Percentiles rank a stretch among this genome's conserved stretches.
Evolutionary conservation across 2,888 invertebrate genomes (phyloP).

Genomic region (Mythimna lalbum): DNA sequence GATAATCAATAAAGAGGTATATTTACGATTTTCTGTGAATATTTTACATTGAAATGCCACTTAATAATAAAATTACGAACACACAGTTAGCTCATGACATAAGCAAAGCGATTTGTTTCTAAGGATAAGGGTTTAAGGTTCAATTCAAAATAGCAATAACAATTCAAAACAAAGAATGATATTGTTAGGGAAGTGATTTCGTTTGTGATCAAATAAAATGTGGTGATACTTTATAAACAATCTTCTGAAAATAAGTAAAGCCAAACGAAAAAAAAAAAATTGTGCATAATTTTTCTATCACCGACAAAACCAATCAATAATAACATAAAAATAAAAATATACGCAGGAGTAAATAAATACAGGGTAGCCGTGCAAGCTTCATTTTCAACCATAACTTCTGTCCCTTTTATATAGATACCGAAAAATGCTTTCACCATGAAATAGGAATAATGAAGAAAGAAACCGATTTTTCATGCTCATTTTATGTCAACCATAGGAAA

Average conservation of each 20-base stretch:
- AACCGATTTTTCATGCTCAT: conserved; percentile 8
- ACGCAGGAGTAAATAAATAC: neutral
- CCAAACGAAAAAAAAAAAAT: neutral
- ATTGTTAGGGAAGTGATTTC: neutral
- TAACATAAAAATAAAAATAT: neutral
- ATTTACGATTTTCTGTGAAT: conserved; percentile 44
- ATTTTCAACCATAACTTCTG: neutral
- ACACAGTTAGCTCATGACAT: conserved; percentile 44
- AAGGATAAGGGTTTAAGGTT: neutral
- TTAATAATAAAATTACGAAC: conserved; percentile 50
- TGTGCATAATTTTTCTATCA: neutral
- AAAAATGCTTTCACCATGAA: conserved; percentile 16
- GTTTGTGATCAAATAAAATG: neutral
- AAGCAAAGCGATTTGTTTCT: conserved; percentile 29
- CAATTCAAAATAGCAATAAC: conserved; percentile 1
- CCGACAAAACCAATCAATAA: neutral
- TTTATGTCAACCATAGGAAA: conserved; percentile 17
- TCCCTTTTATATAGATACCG: neutral
- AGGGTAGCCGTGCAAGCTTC: conserved; percentile 9
- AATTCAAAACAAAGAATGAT: neutral
- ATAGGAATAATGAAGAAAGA: conserved; percentile 8
- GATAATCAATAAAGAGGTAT: conserved; percentile 44
- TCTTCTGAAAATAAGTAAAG: neutral
- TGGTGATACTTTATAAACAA: neutral
- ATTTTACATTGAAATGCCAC: conserved; percentile 46